Conservation (phyloP, 23 tunicate genomes). For the Ciona savignyi region DNA sequence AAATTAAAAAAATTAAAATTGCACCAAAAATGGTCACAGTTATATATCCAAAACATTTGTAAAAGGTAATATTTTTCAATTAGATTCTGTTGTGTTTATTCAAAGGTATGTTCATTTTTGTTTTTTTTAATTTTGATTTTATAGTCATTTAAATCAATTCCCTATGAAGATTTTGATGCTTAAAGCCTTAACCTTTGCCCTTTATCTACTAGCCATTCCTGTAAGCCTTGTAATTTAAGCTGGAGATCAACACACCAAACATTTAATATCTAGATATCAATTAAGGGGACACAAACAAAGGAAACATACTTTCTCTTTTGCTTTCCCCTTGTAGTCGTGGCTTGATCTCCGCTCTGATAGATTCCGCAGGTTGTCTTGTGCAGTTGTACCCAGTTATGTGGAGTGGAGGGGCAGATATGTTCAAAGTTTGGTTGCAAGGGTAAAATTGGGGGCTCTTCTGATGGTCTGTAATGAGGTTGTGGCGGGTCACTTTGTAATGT, state of each 20-base stretch:
- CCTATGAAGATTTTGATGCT: no score
- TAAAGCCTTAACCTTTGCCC: no score
- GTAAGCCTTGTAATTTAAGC: no score
- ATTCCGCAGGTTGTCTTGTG: constrained; percentile 17
- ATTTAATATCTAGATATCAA: neutral
- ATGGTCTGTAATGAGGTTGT: neutral
- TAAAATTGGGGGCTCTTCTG: constrained; percentile 8
- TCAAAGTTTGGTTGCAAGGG: constrained; percentile 1
- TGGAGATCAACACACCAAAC: neutral
- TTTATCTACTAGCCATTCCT: no score
- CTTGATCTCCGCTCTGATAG: constrained; percentile 29
- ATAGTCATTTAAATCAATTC: no score
- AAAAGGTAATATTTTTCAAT: no score
- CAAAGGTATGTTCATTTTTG: no score
- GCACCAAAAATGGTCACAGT: no score
- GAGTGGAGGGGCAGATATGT: constrained; percentile 1
- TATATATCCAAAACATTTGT: no score
- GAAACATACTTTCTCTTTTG: constrained; percentile 72
- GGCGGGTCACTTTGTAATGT: neutral
- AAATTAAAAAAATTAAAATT: no score
- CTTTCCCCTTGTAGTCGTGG: constrained; percentile 57
- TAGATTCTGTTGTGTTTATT: no score
- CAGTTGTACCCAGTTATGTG: neutral
- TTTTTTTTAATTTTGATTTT: no score
- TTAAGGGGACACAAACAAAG: neutral